Base-by-base conservation (phyloP, 2,797 vertebrate genomes). In the Cirrhinus mrigala region DNA sequence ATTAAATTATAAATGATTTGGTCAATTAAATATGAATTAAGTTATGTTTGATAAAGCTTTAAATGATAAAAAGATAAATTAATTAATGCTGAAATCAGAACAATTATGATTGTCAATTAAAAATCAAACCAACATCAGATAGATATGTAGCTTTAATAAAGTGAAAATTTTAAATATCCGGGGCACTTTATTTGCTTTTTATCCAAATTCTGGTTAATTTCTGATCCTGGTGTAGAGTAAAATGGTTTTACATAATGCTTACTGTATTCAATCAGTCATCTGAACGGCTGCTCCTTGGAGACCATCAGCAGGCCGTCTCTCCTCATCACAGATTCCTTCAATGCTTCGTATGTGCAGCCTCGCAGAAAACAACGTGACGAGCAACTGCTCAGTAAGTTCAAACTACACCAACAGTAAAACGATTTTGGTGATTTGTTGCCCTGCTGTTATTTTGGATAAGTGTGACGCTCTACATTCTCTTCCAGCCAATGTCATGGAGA, bases 321-420 rank as follows among this genome's bases (percentile, higher is more conserved):
- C 50, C 98, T 99, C 56, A 99, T 99, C 92, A 99, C 98, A 50
- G 98, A 99, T 92, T 98, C 97, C 24, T 99, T 99, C 92, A 99
- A 99, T 88, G 98, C 98, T 81, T 93, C 96, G 0, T 99, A 99
- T 2, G 96, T 99, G 18, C 98, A 99, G 88, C 98, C 98, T 16
- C 96, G 98, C 60, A 96, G 98, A 79, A 99, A 99, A 86, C 98
- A 99, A 92, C 96, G 98, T 85, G 98, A 99, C 52, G 98, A 99
- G 89, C 98, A 98, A 82, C 96, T 99, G 50, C 95, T 99, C 37
- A 99, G 98, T 99, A 95, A 90, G 98, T 96, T 48, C 46, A 16
- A 27, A 18, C 68, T 10, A 40, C 16, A 33, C 20, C n/a, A 80
- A 0, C 37, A 46, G 9, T 27, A 0, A 16, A 64, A 18, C 20